phyloP scores from a whole-genome alignment of 2,113 vertebrate genomes.

The Dinomys branickii region DNA sequence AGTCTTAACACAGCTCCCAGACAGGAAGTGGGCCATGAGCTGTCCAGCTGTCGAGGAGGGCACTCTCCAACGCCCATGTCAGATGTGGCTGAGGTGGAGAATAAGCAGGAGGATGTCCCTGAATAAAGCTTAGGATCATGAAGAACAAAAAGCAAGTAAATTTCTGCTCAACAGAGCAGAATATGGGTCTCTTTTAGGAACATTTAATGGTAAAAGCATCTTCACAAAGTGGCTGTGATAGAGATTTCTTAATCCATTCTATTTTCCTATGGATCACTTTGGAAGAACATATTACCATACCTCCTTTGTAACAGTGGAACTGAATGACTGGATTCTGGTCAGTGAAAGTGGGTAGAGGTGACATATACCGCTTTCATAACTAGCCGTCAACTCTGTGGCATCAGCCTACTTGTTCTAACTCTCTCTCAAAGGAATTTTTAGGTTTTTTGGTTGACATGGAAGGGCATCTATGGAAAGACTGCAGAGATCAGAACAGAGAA shows the following conservation, averaged over 20 bases:
- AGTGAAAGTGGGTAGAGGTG: not conserved
- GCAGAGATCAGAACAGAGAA: not conserved
- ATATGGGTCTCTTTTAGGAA: not conserved
- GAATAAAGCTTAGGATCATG: not conserved
- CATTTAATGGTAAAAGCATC: not conserved
- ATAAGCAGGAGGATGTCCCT: not conserved
- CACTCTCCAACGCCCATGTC: not conserved
- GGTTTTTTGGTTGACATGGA: not conserved
- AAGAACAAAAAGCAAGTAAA: not conserved
- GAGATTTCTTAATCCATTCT: not conserved
- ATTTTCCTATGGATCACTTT: not conserved
- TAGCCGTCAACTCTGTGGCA: not conserved
- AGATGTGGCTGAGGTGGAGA: not conserved
- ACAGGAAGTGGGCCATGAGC: not conserved
- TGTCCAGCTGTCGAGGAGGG: not conserved
- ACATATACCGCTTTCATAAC: not conserved
- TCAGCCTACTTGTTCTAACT: not conserved
- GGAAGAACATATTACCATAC: not conserved
- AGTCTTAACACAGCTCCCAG: not conserved
- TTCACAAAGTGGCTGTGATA: not conserved
- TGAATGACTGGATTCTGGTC: not conserved
- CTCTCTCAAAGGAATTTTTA: not conserved
- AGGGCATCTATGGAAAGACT: not conserved
- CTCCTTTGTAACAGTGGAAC: not conserved
- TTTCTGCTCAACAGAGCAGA: not conserved